phyloP scores from a whole-genome alignment of 1,140 invertebrate species.

The Archivesica marissinica region DNA sequence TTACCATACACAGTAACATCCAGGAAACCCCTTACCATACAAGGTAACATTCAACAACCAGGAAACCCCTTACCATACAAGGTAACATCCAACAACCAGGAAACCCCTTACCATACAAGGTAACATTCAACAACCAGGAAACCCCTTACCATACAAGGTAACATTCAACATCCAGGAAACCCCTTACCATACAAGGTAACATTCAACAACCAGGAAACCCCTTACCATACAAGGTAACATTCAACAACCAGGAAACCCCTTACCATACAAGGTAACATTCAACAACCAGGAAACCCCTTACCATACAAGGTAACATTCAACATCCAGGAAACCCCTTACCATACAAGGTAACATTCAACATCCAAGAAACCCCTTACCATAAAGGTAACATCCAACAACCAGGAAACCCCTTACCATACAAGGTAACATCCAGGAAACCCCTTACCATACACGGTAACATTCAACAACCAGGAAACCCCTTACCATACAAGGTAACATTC shows the following conservation, averaged over 20 bases:
- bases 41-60: background rate
- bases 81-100: background rate
- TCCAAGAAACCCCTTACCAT: background rate
- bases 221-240: background rate
- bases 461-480: background rate
- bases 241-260: background rate
- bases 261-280: background rate
- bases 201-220: background rate
- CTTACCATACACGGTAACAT: background rate
- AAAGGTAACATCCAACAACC: too few species aligned
- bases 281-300: too few species aligned
- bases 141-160: background rate
- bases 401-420: background rate
- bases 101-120: background rate
- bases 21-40: too few species aligned
- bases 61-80: background rate
- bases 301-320: background rate
- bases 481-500: background rate
- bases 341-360: background rate
- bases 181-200: background rate
- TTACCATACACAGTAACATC: too few species aligned
- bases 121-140: too few species aligned
- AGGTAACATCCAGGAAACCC: background rate
- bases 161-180: background rate
- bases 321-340: background rate